Evolutionary conservation across 2,797 vertebrate species (phyloP), one percentile per base, ranked within the genome.

Genomic region (Thalassophryne amazonica): DNA sequence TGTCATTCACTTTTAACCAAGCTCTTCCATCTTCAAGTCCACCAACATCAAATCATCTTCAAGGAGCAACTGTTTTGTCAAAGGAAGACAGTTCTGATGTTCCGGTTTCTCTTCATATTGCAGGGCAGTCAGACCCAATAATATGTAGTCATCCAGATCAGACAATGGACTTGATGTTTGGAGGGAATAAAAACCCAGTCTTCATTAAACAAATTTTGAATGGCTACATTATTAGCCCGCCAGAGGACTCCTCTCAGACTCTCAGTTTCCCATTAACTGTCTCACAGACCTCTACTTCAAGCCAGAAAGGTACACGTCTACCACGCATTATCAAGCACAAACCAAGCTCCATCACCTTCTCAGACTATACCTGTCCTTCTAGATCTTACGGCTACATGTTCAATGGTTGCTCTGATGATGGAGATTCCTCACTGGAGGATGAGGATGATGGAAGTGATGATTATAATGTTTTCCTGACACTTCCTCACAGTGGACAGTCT

Each of bases 261-360:
- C 7, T 48, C 16, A 14, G 16, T 8, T 50, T 54, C 24, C 10
- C 65, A 35, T 13, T 2, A 4, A 7, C 13, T 13, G 24, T 16
- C 18, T 9, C 8, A 6, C 29, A 45, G 10, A n/a, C 8, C 12
- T 9, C 35, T 1, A 27, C 67, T 16, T 16, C 21, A 1, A 14
- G 5, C 7, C 16, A 0, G 3, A 62, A 13, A 34, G 19, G 61
- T 19, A 38, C 31, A 3, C 72, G 88, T 36, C 72, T 86, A 4
- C 83, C 78, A 3, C 74, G 84, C 57, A 76, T 93, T 10, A 78
- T 93, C 31, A 92, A 88, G 55, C 84, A 92, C 73, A 90, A 90
- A 52, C 71, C 71, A 10, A 90, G 86, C 66, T 84, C 85, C 48
- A 92, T 93, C 52, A 72, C 89, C 4, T 94, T 94, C 77, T 85